phyloP scores from a whole-genome alignment of 2,888 invertebrate species.

The Drosophila mulleri region DNA sequence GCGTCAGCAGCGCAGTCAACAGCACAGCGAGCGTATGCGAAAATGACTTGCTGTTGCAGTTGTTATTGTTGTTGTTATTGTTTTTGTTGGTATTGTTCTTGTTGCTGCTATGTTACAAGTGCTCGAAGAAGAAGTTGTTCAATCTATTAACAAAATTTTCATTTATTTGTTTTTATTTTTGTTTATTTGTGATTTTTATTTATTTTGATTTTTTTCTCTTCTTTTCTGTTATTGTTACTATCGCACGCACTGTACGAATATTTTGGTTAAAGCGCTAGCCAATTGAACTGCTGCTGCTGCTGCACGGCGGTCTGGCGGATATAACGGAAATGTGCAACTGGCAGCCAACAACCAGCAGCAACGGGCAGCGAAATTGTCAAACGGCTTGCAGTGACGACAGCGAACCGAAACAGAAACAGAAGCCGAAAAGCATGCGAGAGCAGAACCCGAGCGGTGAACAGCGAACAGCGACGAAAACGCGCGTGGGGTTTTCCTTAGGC shows the following conservation, averaged over 20 bases:
- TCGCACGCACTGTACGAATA: slow-evolving; percentile 43
- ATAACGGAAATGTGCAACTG: slow-evolving; percentile 80
- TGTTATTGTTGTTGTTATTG: slow-evolving; percentile 20
- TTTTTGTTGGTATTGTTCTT: slow-evolving; percentile 30
- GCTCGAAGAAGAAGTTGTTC: slow-evolving; percentile 35
- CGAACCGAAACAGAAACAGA: slow-evolving; percentile 42
- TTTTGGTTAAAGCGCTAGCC: slow-evolving; percentile 18
- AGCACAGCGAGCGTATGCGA: slow-evolving; percentile 46
- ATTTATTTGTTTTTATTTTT: background rate
- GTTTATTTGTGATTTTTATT: background rate
- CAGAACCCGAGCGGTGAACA: slow-evolving; percentile 44
- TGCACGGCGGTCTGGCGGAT: slow-evolving; percentile 72
- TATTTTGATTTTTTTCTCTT: slow-evolving; percentile 6
- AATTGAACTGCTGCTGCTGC: slow-evolving; percentile 39
- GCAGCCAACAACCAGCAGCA: slow-evolving; percentile 55
- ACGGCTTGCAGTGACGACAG: slow-evolving; percentile 52
- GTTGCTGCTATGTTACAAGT: slow-evolving; percentile 39
- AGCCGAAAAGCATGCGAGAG: slow-evolving; percentile 39
- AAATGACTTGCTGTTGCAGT: slow-evolving; percentile 55
- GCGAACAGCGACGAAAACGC: slow-evolving; percentile 22
- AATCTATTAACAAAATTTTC: slow-evolving; percentile 15
- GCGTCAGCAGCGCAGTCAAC: slow-evolving; percentile 58
- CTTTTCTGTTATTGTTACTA: slow-evolving; percentile 15
- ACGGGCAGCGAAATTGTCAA: slow-evolving; percentile 73
- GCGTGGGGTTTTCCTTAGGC: slow-evolving; percentile 61